Base-by-base conservation (phyloP, 2,797 vertebrate species). In the Arrhamphus sclerolepis region DNA sequence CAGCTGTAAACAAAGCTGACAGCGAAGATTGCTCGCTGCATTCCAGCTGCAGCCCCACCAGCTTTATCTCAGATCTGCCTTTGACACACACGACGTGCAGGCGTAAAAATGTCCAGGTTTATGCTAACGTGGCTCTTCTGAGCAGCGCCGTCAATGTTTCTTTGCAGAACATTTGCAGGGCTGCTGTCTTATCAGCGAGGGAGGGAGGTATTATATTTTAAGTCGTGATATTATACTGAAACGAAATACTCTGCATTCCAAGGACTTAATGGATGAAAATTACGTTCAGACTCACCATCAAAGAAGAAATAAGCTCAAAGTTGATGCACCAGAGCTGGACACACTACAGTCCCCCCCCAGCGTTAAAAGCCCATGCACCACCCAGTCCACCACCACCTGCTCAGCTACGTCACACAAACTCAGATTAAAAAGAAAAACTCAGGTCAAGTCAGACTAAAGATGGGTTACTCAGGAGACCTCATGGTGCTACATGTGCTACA, bases 1-100 rank as follows among this genome's bases (percentile, higher is more conserved):
- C 55, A 53, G 44, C 38, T 44, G 34, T 78, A 82, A 88, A 84
- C 75, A 77, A 54, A 64, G 56, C 66, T 54, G 74, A 81, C 70
- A 71, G 66, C 0, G 43, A 65, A 62, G 65, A 76, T 64, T n/a
- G 55, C 56, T 42, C 16, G 54, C 67, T 62, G 43, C 73, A 42
- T 84, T 85, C 77, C 74, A 58, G 21, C 44, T 51, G 5, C 22
- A 72, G 26, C 57, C 24, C 40, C 9, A 47, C 24, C 68, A 47
- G 53, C 62, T 61, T 70, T 72, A 80, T 79, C 67, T 77, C 11
- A 7, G 49, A 17, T 43, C n/a, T 41, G 24, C 13, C 16, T 73
- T 42, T 62, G 47, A 57, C 24, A 26, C 24, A 61, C 46, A 51
- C 29, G 29, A 11, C 17, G n/a, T 53, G 8, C 17, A 34, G 43